These are phyloP conservation scores for Ceratothoa steindachneri DNA, from an alignment of 2,888 invertebrate species.

Conservation along the genomic window DNA sequence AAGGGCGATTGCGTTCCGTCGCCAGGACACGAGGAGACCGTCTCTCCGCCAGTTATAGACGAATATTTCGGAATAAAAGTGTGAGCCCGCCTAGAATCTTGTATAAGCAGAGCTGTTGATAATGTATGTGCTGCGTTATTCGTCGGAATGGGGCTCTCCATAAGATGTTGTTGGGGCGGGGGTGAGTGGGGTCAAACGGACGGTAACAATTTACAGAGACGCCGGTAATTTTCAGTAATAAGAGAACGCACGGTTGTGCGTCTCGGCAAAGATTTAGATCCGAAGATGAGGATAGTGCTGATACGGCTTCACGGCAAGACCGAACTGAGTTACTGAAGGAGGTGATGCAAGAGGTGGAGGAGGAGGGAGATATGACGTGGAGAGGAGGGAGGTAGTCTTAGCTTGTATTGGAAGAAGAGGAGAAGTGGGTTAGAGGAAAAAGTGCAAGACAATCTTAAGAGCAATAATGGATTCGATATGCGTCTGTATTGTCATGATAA, in stretches of 20 bases:
- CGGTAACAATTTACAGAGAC: conserved; percentile 2
- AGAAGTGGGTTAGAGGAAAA: not conserved
- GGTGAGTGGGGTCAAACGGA: not conserved
- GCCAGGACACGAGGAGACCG: not conserved
- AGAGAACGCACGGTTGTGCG: not conserved
- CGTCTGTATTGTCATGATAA: conserved; percentile 44
- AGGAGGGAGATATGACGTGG: not conserved
- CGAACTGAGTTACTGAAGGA: not conserved
- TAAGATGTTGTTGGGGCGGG: not conserved
- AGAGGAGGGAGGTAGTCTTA: not conserved
- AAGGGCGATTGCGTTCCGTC: not conserved
- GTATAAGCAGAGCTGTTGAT: conserved; percentile 13
- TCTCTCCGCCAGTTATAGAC: not conserved
- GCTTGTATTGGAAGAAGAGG: not conserved
- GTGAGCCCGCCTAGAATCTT: not conserved
- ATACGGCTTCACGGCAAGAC: not conserved
- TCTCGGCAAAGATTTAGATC: conserved; percentile 7
- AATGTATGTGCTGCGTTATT: not conserved
- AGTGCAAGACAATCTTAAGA: conserved; percentile 33
- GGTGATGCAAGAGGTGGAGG: not conserved
- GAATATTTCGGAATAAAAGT: conserved; percentile 4
- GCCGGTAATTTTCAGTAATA: not conserved
- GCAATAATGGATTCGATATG: conserved; percentile 41
- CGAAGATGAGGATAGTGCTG: not conserved
- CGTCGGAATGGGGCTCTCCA: conserved; percentile 6